Base-by-base conservation (phyloP, 1,140 invertebrate species). In the Grapholita molesta region DNA sequence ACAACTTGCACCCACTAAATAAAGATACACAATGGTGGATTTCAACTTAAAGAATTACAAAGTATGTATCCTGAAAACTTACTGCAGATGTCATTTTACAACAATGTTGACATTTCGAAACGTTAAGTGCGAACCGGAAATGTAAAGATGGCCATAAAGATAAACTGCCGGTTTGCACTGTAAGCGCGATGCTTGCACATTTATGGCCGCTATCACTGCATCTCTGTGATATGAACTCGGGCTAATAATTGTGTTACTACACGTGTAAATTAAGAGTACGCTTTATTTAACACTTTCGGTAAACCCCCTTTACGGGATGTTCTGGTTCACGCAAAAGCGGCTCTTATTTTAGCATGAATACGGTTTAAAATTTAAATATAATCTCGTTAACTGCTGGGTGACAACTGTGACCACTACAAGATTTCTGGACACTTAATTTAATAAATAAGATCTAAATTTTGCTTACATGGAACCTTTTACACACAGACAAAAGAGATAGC, bases 71-170 rank as follows among this genome's bases (percentile, higher is more conserved):
- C 38, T 42, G n/a, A 7, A 42, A 42, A 42, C 15, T 8, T 48
- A 18, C 15, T 8, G 18, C 24, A 55, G 9, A 25, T 55, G 53
- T 55, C 55, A 61, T 28, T 61, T 15, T 28, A 11, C 25, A 28
- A 61, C 24, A 61, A 28, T 61, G 55, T 61, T 69, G 68, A 32
- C 53, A 68, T 64, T 67, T 73, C 18, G 25, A 55, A 61, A 70
- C 55, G 64, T 32, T n/a, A 32, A 67, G 42, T 52, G 55, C 55
- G 5, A 61, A 70, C 15, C 68, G 71, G 71, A 73, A 73, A 66
- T 70, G 72, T 68, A 53, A 64, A 70, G 72, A 74, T 74, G 61
- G 72, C 69, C 70, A 48, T 74, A 74, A 74, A 74, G 72, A 74
- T 74, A 74, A 64, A 42, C 38, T 21, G 55, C 5, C 55, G n/a